Evolutionary conservation across 64 coral and sea anemone species (phyloP).

Genomic region (Montipora efflorescens): DNA sequence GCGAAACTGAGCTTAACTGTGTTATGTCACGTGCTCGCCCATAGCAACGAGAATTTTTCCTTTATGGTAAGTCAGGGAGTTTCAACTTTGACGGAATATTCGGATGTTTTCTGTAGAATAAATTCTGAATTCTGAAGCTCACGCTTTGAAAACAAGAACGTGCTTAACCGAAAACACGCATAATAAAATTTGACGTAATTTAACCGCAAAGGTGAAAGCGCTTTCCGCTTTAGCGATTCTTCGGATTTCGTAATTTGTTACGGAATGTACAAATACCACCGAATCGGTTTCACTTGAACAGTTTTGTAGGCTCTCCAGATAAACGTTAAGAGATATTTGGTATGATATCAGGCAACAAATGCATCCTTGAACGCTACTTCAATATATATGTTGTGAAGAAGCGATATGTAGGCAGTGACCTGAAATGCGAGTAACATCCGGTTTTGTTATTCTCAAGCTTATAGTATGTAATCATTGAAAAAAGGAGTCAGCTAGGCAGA

Average conservation of each 20-base stretch:
- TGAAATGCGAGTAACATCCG: too few relatives aligned
- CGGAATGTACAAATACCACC: background rate
- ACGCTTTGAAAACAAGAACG: background rate
- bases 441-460: too few relatives aligned
- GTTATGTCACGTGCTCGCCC: slow-evolving; percentile 19
- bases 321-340: too few relatives aligned
- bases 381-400: too few relatives aligned
- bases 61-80: background rate
- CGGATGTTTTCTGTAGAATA: background rate
- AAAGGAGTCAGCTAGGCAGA: too few relatives aligned
- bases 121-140: background rate
- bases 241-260: background rate
- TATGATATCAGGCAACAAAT: background rate
- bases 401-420: too few relatives aligned
- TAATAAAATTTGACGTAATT: slow-evolving; percentile 9
- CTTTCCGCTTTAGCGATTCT: background rate
- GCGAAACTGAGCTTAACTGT: background rate
- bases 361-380: too few relatives aligned
- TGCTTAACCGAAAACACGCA: background rate
- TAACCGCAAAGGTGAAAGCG: slow-evolving; percentile 31
- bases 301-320: too few relatives aligned
- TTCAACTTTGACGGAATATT: too few relatives aligned
- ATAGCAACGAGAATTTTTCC: slow-evolving; percentile 53
- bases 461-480: too few relatives aligned
- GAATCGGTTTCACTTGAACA: too few relatives aligned